Evolutionary conservation across 1,140 invertebrate genomes (phyloP), one percentile per base, ranked within the genome.

Genomic region (Holotrichia oblita): DNA sequence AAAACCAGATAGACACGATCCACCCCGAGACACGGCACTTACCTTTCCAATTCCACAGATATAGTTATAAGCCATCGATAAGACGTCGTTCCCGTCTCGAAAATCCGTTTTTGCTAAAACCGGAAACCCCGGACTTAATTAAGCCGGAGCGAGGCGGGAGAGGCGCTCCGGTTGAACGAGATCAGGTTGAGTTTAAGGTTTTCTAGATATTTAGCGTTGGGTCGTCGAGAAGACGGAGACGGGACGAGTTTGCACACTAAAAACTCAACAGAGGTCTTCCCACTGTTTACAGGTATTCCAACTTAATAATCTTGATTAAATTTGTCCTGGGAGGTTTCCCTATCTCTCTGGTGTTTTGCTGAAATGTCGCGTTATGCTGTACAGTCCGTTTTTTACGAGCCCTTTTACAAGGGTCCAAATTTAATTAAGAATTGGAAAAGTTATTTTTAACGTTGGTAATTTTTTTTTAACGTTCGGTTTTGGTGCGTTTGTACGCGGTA

Each of bases 301-400:
- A 64, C 59, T 64, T 64, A 64, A 64, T 64, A 20, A 64, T 64
- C 59, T 64, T 64, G 59, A 64, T 64, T 64, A 64, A 64, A 64
- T 64, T 64, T 64, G 59, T 64, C 59, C 59, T 14, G 9, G 4
- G n/a, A n/a, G n/a, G n/a, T n/a, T n/a, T n/a, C n/a, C n/a, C n/a
- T n/a, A n/a, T n/a, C n/a, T 14, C 9, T 48, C 44, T 9, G 9
- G 44, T 48, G 10, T 12, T 48, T 48, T 14, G 44, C 44, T 14
- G 44, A 14, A 48, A 14, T n/a, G n/a, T n/a, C n/a, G n/a, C n/a
- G n/a, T n/a, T n/a, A n/a, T 12, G n/a, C 3, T 9, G 44, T 48
- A 12, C 44, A 12, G 44, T 3, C 44, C 9, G 9, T 48, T 48
- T 48, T 48, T 48, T 12, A 9, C 44, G 44, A n/a, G n/a, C n/a